Percentiles rank a stretch among this genome's conserved stretches.
Conservation (phyloP, 2,888 invertebrate species). For the Pseudoips prasinana region DNA sequence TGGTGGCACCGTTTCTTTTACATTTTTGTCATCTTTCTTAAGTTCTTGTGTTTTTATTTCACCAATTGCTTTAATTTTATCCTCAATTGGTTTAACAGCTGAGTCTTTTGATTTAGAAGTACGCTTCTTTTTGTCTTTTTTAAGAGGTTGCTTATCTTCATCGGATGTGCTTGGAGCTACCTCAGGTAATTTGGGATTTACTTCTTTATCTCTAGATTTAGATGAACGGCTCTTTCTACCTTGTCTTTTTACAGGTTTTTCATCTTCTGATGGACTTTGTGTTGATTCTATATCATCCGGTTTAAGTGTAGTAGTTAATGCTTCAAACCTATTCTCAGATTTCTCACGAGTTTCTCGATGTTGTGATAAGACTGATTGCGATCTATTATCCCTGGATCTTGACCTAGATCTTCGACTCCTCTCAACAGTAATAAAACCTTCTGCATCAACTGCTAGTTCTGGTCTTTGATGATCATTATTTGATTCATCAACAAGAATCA, state of each 20-base stretch:
- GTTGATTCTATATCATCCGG: conserved; percentile 43
- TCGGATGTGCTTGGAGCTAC: conserved; percentile 41
- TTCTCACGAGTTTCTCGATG: conserved; percentile 46
- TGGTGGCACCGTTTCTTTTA: conserved; percentile 11
- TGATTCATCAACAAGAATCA: conserved; percentile 66
- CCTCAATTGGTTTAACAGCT: conserved; percentile 24
- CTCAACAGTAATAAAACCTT: conserved; percentile 75
- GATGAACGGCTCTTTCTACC: conserved; percentile 55
- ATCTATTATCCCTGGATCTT: conserved; percentile 71
- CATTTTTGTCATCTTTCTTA: conserved; percentile 18
- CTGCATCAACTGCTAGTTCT: conserved; percentile 56
- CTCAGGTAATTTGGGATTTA: conserved; percentile 39
- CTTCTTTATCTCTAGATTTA: conserved; percentile 67
- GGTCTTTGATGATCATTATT: conserved; percentile 44
- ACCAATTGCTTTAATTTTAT: conserved; percentile 18
- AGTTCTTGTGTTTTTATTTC: conserved; percentile 14
- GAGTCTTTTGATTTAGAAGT: conserved; percentile 53
- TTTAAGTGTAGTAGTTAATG: conserved; percentile 50
- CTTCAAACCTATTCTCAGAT: conserved; percentile 63
- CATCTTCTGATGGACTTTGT: conserved; percentile 40
- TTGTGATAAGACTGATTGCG: conserved; percentile 42
- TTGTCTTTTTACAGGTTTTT: conserved; percentile 39
- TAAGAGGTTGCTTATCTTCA: conserved; percentile 50
- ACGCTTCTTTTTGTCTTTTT: conserved; percentile 63
- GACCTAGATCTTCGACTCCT: conserved; percentile 78